Conservation (phyloP, 2,888 invertebrate genomes). For the Platycheirus albimanus region DNA sequence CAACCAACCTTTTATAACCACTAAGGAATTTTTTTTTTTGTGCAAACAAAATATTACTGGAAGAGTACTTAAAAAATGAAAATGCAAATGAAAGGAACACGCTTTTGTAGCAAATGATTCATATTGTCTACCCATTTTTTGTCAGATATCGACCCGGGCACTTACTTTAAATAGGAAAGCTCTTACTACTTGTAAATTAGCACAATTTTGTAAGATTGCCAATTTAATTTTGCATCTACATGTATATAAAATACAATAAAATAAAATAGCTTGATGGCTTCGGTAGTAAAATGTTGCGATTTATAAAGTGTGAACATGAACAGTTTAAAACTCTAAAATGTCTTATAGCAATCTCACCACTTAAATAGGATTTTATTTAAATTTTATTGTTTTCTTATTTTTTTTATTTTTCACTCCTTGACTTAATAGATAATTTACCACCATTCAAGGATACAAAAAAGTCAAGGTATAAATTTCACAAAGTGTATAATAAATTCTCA, state of each 20-base stretch:
- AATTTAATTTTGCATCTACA: too few relatives aligned
- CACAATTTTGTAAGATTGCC: not conserved
- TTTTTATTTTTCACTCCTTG: not conserved
- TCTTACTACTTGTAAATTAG: not conserved
- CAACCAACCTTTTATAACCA: not conserved
- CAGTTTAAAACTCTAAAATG: too few relatives aligned
- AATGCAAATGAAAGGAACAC: not conserved
- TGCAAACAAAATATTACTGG: not conserved
- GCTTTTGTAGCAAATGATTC: not conserved
- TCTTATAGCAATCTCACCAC: not conserved
- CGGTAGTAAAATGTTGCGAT: too few relatives aligned
- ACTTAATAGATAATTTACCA: not conserved
- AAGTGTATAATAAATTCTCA: constrained; percentile 23
- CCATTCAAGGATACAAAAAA: not conserved
- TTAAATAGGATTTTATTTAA: not conserved
- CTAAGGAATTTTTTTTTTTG: not conserved
- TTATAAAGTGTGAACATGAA: too few relatives aligned
- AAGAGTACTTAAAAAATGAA: not conserved
- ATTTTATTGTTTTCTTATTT: not conserved
- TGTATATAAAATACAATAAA: not conserved
- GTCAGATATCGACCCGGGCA: not conserved
- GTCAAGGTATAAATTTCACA: constrained; percentile 14
- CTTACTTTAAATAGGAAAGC: too few relatives aligned
- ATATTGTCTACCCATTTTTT: not conserved
- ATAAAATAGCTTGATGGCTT: not conserved